Conservation (phyloP, 2,888 invertebrate genomes). For the Agrenia bidenticulata region DNA sequence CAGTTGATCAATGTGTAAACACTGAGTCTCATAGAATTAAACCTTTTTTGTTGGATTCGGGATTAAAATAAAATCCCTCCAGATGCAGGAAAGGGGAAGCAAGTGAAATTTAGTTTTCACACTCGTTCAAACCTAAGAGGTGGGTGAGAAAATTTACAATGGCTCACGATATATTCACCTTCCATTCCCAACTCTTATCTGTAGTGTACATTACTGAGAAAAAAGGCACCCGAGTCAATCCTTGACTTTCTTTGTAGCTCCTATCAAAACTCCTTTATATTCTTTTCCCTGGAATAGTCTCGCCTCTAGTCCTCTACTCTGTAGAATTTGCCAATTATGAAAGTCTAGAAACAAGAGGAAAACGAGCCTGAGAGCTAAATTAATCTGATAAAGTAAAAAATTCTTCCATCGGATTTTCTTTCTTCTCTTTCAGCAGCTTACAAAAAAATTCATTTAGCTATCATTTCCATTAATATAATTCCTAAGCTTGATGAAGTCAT, state of each 20-base stretch:
- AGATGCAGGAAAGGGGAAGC: neutral
- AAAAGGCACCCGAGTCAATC: conserved; percentile 1
- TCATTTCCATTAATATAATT: too few species aligned
- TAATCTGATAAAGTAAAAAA: too few species aligned
- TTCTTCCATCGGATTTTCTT: too few species aligned
- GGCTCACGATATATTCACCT: conserved; percentile 3
- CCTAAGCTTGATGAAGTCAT: too few species aligned
- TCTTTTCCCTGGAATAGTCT: neutral
- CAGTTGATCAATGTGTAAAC: conserved; percentile 2
- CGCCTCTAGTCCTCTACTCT: too few species aligned
- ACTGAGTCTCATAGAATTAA: neutral
- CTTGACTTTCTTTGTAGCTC: neutral
- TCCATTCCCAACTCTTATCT: neutral
- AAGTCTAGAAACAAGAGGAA: too few species aligned
- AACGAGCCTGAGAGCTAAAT: too few species aligned
- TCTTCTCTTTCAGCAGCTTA: too few species aligned
- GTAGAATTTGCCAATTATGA: too few species aligned
- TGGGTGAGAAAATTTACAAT: neutral
- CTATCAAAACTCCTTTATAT: conserved; percentile 1
- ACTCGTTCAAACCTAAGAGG: neutral
- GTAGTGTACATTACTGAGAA: neutral
- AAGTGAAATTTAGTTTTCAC: conserved; percentile 3
- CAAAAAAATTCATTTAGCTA: too few species aligned
- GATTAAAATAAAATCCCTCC: conserved; percentile 6
- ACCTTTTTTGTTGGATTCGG: neutral